Conservation (phyloP, 2,113 vertebrate species). For the Dasypus novemcinctus region DNA sequence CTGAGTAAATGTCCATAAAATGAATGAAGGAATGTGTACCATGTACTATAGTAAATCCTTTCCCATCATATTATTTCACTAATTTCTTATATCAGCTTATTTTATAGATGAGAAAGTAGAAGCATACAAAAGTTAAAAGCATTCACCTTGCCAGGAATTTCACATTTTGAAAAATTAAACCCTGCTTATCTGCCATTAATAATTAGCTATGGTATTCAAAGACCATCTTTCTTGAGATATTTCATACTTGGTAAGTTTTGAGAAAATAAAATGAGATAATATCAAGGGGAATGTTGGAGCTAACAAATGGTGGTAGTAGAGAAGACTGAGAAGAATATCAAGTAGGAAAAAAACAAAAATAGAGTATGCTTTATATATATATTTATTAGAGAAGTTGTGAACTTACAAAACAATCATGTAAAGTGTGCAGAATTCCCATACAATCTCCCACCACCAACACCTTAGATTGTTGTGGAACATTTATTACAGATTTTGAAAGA, state of each 20-base stretch:
- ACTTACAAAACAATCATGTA: too few species aligned
- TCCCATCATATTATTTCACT: not conserved
- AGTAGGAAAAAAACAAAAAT: not conserved
- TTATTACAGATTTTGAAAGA: too few species aligned
- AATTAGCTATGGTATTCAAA: slow-evolving; percentile 11
- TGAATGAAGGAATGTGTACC: not conserved
- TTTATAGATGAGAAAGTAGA: not conserved
- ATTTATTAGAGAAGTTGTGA: too few species aligned
- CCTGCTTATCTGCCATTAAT: not conserved
- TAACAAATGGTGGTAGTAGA: not conserved
- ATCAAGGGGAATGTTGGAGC: not conserved
- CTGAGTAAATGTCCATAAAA: not conserved
- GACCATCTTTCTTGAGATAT: not conserved
- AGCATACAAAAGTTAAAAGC: not conserved
- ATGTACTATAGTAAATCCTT: not conserved
- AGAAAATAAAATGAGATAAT: not conserved
- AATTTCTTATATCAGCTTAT: not conserved
- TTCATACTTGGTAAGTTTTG: not conserved
- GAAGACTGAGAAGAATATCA: not conserved
- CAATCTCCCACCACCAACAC: too few species aligned
- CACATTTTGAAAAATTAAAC: slow-evolving; percentile 2
- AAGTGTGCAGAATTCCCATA: too few species aligned
- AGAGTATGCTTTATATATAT: not conserved
- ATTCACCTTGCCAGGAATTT: not conserved
- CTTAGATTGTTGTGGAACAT: too few species aligned